phyloP scores from a whole-genome alignment of 2,113 vertebrate species.

The Rhizomys pruinosus region DNA sequence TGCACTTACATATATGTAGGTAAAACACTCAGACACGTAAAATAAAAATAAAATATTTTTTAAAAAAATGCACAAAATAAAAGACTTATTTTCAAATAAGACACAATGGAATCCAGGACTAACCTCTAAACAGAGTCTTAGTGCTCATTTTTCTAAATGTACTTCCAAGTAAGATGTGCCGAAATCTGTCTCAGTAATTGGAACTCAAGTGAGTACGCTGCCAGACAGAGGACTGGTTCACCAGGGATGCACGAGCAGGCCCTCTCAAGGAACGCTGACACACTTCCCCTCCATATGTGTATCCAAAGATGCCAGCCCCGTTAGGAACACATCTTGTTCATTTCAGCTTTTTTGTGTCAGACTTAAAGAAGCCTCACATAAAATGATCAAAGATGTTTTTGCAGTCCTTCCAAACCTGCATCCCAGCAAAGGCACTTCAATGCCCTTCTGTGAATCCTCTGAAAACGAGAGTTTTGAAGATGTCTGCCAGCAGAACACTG shows the following conservation, averaged over 20 bases:
- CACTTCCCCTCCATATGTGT: fast-evolving
- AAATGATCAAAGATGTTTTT: conserved; percentile 82
- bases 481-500: conserved; percentile 84
- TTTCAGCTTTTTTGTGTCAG: conserved; percentile 73
- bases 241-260: fast-evolving
- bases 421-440: conserved; percentile 77
- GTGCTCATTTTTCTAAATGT: neutral
- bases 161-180: neutral
- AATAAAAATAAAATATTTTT: too few relatives aligned
- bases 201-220: neutral
- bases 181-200: neutral
- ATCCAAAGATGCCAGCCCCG: conserved; percentile 40
- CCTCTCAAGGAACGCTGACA: fast-evolving
- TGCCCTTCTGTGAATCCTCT: conserved; percentile 84
- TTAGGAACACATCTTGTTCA: conserved; percentile 56
- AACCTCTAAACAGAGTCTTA: neutral
- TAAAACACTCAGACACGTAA: too few relatives aligned
- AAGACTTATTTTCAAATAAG: neutral
- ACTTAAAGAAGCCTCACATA: conserved; percentile 79
- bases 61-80: neutral
- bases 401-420: conserved; percentile 75
- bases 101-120: neutral
- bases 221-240: neutral
- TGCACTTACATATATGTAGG: too few relatives aligned
- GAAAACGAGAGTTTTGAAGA: conserved; percentile 85